phyloP scores from a whole-genome alignment of 1,140 invertebrate genomes.

The Homarus americanus region DNA sequence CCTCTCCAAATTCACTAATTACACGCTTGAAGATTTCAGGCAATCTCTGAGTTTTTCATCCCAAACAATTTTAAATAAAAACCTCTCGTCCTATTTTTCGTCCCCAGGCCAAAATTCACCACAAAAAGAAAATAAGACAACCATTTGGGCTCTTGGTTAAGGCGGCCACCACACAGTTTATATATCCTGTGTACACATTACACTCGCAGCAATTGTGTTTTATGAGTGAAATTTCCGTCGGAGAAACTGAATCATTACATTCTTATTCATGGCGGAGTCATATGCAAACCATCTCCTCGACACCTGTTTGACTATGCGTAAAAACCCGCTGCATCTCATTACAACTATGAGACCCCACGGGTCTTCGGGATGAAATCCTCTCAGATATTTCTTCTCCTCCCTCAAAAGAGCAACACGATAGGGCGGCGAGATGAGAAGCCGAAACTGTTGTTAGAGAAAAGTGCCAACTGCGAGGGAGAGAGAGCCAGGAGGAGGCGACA shows the following conservation, averaged over 20 bases:
- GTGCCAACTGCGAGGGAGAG: not conserved
- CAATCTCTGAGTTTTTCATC: not conserved
- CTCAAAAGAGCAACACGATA: conserved; percentile 3
- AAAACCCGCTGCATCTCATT: conserved; percentile 14
- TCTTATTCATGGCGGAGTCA: conserved; percentile 8
- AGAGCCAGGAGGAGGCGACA: not conserved
- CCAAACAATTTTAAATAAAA: not conserved
- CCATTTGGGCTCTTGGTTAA: not conserved
- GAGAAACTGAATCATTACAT: not conserved
- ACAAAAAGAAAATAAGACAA: not conserved
- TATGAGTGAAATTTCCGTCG: not conserved
- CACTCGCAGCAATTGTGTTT: not conserved
- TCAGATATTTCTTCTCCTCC: not conserved
- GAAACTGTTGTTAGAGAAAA: not conserved
- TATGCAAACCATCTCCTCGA: conserved; percentile 6
- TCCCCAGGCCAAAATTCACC: not conserved
- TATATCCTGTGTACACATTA: not conserved
- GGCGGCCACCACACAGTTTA: not conserved
- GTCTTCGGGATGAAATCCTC: conserved; percentile 11
- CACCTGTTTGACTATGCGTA: conserved; percentile 8
- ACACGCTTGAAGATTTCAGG: not conserved
- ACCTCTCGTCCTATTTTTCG: not conserved
- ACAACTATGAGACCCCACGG: conserved; percentile 3
- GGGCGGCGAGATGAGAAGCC: not conserved
- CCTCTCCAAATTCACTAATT: not conserved